A percentile compares a stretch with the other conserved stretches of the same genome.
These are phyloP conservation scores for Alloscopus bannaensis DNA, from an alignment of 2,888 invertebrate genomes.

Conservation along the genomic window DNA sequence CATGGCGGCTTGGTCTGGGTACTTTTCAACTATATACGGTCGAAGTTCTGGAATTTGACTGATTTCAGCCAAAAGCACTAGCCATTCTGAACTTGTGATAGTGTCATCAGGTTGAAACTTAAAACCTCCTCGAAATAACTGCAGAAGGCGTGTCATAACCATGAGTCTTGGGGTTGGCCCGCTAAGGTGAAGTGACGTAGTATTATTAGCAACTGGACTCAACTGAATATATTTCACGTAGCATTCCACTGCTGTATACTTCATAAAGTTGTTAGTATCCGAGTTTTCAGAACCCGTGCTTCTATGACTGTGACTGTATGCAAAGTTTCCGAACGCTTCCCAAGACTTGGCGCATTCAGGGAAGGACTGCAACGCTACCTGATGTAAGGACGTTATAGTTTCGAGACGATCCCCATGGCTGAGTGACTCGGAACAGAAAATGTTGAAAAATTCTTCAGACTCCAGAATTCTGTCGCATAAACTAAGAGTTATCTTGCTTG, in stretches of 20 bases:
- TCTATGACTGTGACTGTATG: constrained; percentile 21
- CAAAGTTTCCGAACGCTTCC: constrained; percentile 46
- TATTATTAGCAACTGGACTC: not conserved
- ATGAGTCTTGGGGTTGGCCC: constrained; percentile 12
- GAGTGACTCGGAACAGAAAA: constrained; percentile 37
- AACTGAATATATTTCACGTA: constrained; percentile 62
- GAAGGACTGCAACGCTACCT: constrained; percentile 44
- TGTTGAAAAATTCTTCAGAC: constrained; percentile 34
- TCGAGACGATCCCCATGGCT: constrained; percentile 30
- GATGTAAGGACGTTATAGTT: constrained; percentile 37
- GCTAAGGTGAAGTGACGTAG: not conserved
- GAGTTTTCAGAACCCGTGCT: not conserved
- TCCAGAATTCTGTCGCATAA: constrained; percentile 30
- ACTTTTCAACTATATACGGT: constrained; percentile 52
- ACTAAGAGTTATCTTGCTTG: constrained; percentile 31
- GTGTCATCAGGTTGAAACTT: constrained; percentile 53
- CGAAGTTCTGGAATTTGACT: constrained; percentile 65
- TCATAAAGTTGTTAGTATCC: constrained; percentile 17
- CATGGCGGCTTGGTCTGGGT: constrained; percentile 66
- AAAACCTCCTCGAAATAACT: constrained; percentile 59
- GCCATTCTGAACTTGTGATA: constrained; percentile 59
- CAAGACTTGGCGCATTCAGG: constrained; percentile 44
- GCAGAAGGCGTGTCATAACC: constrained; percentile 62
- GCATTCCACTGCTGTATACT: constrained; percentile 60
- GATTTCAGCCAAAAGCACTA: constrained; percentile 67